Percentiles rank a stretch among this genome's conserved stretches.
These are phyloP conservation scores for Blomia tropicalis DNA, from an alignment of 2,888 invertebrate genomes.

Conservation along the genomic window DNA sequence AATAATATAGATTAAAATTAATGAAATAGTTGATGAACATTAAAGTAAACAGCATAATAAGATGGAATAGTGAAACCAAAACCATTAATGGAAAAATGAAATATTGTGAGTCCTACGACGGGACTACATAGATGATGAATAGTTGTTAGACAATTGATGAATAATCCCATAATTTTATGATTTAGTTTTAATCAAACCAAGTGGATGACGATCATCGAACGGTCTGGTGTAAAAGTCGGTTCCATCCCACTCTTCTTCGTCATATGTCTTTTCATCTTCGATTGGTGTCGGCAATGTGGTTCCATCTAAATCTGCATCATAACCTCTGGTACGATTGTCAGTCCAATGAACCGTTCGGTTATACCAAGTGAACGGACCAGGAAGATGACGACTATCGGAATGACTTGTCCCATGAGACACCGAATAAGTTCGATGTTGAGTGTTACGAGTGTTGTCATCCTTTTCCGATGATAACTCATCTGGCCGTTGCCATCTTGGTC, in stretches of 20 bases:
- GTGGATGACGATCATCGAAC: conserved; percentile 17
- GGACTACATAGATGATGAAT: too few species aligned
- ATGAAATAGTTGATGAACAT: neutral
- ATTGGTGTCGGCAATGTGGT: neutral
- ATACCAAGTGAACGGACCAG: conserved; percentile 17
- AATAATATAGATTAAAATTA: neutral
- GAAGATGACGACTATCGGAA: neutral
- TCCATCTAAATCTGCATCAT: conserved; percentile 25
- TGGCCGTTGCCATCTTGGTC: neutral
- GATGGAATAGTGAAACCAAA: neutral
- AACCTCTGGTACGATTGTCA: conserved; percentile 16
- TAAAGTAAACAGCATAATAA: neutral
- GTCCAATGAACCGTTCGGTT: conserved; percentile 23
- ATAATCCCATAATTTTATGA: too few species aligned
- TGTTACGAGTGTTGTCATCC: neutral
- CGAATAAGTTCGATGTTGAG: neutral
- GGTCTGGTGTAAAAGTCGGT: neutral
- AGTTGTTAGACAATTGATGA: too few species aligned
- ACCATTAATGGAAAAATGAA: neutral
- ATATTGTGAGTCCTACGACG: too few species aligned
- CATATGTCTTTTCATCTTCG: conserved; percentile 1
- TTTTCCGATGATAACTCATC: neutral
- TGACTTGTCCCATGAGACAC: neutral
- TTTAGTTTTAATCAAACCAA: too few species aligned
- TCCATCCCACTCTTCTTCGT: conserved; percentile 23